phyloP scores from a whole-genome alignment of 1,140 invertebrate species.

The Luehdorfia chinensis region DNA sequence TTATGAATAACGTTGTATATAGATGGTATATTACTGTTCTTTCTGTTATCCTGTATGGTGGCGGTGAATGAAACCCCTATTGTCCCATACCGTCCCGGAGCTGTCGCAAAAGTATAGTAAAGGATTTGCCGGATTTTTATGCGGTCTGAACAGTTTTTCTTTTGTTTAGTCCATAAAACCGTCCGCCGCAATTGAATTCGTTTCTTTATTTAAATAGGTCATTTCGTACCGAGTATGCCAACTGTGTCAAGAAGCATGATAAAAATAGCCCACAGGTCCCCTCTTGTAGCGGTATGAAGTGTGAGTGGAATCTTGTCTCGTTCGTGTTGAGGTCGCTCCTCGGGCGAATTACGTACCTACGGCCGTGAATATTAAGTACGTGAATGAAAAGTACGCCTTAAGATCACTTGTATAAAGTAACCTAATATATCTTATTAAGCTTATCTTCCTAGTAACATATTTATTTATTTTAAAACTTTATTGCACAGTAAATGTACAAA shows the following conservation, averaged over 20 bases:
- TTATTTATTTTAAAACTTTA: too few species aligned
- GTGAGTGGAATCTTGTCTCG: not conserved
- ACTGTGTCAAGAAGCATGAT: conserved; percentile 3
- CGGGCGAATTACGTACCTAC: not conserved
- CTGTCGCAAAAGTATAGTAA: too few species aligned
- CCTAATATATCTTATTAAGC: too few species aligned
- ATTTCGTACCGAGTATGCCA: conserved; percentile 5
- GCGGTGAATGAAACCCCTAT: too few species aligned
- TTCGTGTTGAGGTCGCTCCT: not conserved
- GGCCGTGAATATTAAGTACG: conserved; percentile 4
- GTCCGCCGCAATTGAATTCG: not conserved
- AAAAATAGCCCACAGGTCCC: conserved; percentile 7
- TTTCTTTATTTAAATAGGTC: conserved; percentile 11
- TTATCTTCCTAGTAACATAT: too few species aligned
- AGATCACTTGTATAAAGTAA: not conserved
- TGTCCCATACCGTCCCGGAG: too few species aligned
- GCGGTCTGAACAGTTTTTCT: too few species aligned
- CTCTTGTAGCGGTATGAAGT: not conserved
- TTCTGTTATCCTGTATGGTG: too few species aligned
- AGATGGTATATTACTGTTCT: too few species aligned
- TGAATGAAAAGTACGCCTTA: not conserved
- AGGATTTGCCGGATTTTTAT: too few species aligned
- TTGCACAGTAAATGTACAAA: too few species aligned
- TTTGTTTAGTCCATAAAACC: not conserved
- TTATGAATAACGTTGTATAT: too few species aligned